Conservation (phyloP, 2,797 vertebrate genomes). For the Mionectes olivaceus region DNA sequence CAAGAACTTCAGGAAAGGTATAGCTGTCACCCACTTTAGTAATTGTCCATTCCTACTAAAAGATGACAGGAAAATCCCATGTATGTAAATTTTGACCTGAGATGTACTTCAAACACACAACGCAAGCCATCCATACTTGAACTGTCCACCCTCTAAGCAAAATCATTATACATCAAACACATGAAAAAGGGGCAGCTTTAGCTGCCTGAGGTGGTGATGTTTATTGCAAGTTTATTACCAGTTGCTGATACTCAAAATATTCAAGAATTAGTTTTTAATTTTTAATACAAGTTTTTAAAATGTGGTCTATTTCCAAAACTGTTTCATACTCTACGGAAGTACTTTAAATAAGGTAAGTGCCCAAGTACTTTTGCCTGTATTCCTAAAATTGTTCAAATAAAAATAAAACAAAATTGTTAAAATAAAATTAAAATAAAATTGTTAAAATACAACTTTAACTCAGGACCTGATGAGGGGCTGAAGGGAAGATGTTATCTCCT, state of each 20-base stretch:
- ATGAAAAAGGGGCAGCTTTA: rapidly evolving
- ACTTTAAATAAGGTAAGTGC: not conserved
- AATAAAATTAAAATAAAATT: not conserved
- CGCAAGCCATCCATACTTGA: not conserved
- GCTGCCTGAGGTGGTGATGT: not conserved
- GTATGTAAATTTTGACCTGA: not conserved
- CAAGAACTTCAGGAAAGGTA: not conserved
- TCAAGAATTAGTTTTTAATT: not conserved
- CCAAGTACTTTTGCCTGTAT: not conserved
- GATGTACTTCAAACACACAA: not conserved
- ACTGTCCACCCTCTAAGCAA: not conserved
- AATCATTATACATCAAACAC: rapidly evolving
- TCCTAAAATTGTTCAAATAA: not conserved
- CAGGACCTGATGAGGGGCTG: not conserved
- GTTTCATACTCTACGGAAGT: not conserved
- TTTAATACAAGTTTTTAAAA: not conserved
- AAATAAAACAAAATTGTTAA: too few species aligned
- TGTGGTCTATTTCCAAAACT: not conserved
- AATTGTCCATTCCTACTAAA: not conserved
- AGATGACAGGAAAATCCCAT: not conserved
- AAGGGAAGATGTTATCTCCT: not conserved
- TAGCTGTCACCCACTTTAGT: not conserved
- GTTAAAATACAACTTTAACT: not conserved
- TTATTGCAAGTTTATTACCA: not conserved
- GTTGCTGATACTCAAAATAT: not conserved